These are phyloP conservation scores for Sorex maritimensis DNA, from an alignment of 2,797 vertebrate genomes.

Conservation along the genomic window DNA sequence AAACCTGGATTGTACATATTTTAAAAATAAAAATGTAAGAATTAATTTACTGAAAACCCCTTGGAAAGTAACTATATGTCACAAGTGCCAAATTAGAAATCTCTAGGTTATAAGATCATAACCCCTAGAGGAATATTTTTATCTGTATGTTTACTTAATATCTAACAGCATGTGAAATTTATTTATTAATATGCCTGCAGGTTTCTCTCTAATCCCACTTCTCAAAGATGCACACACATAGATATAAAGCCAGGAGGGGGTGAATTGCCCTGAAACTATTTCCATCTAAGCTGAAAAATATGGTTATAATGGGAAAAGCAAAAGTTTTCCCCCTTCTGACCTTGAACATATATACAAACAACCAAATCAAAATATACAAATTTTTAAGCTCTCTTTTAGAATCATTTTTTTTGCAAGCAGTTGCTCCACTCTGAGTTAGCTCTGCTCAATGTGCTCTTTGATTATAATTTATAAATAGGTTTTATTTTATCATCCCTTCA, in stretches of 20 bases:
- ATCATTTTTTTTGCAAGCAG: not conserved
- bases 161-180: conserved; percentile 93
- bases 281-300: conserved; percentile 88
- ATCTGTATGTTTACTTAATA: conserved; percentile 93
- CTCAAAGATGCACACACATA: conserved; percentile 89
- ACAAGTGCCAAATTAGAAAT: conserved; percentile 92
- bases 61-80: conserved; percentile 87
- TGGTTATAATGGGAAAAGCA: conserved; percentile 84
- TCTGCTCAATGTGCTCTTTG: not conserved
- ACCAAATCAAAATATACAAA: conserved; percentile 55
- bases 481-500: conserved; percentile 54
- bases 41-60: conserved; percentile 88
- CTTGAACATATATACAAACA: conserved; percentile 79
- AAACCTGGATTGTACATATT: conserved; percentile 76
- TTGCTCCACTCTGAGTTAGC: conserved; percentile 14
- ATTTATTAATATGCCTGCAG: conserved; percentile 93
- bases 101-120: conserved; percentile 91
- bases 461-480: conserved; percentile 56
- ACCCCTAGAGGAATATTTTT: conserved; percentile 91
- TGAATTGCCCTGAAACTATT: conserved; percentile 88
- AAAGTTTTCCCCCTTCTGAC: conserved; percentile 80
- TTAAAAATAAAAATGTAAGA: conserved; percentile 84
- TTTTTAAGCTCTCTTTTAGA: conserved; percentile 26
- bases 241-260: conserved; percentile 89
- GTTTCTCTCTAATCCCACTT: conserved; percentile 92